These are phyloP conservation scores for Poeciliopsis turrubarensis DNA, from an alignment of 2,113 vertebrate species.

Conservation along the genomic window DNA sequence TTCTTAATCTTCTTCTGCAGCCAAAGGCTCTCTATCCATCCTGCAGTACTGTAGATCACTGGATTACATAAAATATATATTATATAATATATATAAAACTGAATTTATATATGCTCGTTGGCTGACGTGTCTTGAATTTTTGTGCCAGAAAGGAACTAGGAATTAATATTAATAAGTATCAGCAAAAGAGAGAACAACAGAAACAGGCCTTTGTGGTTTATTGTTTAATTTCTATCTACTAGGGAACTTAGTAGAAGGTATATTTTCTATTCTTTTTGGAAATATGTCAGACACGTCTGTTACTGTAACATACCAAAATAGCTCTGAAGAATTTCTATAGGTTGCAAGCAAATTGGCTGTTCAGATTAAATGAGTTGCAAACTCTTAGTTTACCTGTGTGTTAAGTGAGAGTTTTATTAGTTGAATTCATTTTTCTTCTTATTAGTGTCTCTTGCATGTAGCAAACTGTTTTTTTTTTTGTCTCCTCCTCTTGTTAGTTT, in stretches of 20 bases:
- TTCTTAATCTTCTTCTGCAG: background rate
- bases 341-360: background rate
- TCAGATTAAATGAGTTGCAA: background rate
- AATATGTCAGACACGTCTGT: too few relatives aligned
- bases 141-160: background rate
- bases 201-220: too few relatives aligned
- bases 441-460: background rate
- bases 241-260: too few relatives aligned
- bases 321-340: too few relatives aligned
- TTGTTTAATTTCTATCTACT: too few relatives aligned
- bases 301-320: too few relatives aligned
- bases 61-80: background rate
- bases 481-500: slow-evolving; percentile 77
- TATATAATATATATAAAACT: too few relatives aligned
- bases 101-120: background rate
- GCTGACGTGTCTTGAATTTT: background rate
- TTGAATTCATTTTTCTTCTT: background rate
- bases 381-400: background rate
- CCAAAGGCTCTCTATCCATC: background rate
- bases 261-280: too few relatives aligned
- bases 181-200: too few relatives aligned
- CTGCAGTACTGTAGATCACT: background rate
- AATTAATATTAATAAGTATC: background rate
- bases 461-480: slow-evolving; percentile 10
- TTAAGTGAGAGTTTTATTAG: background rate